Evolutionary conservation across 2,888 invertebrate genomes (phyloP).

Genomic region (Allophyes oxyacanthae): DNA sequence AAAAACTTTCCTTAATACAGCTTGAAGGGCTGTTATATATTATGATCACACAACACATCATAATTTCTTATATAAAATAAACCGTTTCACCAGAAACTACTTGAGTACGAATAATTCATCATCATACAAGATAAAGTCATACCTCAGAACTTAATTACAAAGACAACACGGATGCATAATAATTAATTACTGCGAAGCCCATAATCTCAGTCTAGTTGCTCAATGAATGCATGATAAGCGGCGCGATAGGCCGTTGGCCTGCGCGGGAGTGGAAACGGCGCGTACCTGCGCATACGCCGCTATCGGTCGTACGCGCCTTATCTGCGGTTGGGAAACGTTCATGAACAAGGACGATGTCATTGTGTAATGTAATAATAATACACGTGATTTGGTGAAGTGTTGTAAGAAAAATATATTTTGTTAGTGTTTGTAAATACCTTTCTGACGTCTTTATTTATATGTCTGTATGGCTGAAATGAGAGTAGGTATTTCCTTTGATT

Average conservation of each 20-base stretch:
- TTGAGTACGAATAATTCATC: background rate
- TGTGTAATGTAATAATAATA: constrained; percentile 40
- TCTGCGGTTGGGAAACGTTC: constrained; percentile 55
- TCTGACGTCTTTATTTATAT: too few species aligned
- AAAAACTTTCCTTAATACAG: too few species aligned
- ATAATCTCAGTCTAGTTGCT: constrained; percentile 40
- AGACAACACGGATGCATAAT: constrained; percentile 31
- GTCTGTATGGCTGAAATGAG: too few species aligned
- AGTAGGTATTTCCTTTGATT: too few species aligned
- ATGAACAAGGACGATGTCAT: constrained; percentile 51
- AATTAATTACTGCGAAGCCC: constrained; percentile 23
- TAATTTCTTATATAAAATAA: too few species aligned
- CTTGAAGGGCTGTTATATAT: too few species aligned
- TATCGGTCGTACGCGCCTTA: constrained; percentile 60
- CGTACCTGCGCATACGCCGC: constrained; percentile 44
- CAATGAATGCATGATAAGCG: constrained; percentile 46
- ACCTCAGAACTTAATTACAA: constrained; percentile 13
- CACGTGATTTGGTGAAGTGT: constrained; percentile 41
- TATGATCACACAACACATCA: too few species aligned
- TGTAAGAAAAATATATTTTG: constrained; percentile 21
- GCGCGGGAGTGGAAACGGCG: constrained; percentile 37
- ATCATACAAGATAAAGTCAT: constrained; percentile 11
- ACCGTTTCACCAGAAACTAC: background rate
- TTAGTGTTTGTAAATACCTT: constrained; percentile 12
- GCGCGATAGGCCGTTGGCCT: constrained; percentile 57